These are phyloP conservation scores for Nemapogon koenigi DNA, from an alignment of 2,888 invertebrate species.

Conservation along the genomic window DNA sequence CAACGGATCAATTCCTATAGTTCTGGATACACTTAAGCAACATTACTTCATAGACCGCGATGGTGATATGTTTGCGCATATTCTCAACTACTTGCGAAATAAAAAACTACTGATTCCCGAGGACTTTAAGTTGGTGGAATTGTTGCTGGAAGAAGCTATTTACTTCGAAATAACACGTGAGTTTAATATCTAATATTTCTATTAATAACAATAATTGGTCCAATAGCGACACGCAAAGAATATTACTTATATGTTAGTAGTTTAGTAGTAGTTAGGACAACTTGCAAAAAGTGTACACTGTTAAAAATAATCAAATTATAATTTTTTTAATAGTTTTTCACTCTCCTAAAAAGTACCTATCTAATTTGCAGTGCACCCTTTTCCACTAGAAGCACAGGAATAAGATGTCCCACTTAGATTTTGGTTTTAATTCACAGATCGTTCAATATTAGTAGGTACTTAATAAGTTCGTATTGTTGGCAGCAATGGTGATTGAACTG, in stretches of 20 bases:
- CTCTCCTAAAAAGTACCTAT: not conserved
- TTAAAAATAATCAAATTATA: no score
- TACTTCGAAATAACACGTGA: slow-evolving; percentile 90
- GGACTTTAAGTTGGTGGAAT: slow-evolving; percentile 85
- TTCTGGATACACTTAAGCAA: slow-evolving; percentile 94
- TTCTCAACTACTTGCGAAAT: slow-evolving; percentile 95
- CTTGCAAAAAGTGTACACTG: no score
- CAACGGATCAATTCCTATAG: slow-evolving; percentile 94
- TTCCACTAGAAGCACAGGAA: no score
- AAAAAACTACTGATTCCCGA: slow-evolving; percentile 86
- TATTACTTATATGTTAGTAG: not conserved
- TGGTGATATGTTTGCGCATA: slow-evolving; percentile 96
- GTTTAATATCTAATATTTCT: slow-evolving; percentile 29
- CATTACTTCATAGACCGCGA: slow-evolving; percentile 99
- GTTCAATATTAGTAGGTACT: no score
- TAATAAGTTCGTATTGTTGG: not conserved
- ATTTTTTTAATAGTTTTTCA: no score
- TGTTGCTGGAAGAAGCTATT: slow-evolving; percentile 87
- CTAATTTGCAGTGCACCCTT: no score
- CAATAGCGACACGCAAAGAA: not conserved
- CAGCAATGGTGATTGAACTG: slow-evolving; percentile 3
- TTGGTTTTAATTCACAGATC: no score
- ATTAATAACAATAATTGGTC: not conserved
- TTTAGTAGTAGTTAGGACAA: no score
- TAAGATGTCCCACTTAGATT: no score